Conservation (phyloP, 2,888 invertebrate genomes). For the Nephrotoma appendiculata region DNA sequence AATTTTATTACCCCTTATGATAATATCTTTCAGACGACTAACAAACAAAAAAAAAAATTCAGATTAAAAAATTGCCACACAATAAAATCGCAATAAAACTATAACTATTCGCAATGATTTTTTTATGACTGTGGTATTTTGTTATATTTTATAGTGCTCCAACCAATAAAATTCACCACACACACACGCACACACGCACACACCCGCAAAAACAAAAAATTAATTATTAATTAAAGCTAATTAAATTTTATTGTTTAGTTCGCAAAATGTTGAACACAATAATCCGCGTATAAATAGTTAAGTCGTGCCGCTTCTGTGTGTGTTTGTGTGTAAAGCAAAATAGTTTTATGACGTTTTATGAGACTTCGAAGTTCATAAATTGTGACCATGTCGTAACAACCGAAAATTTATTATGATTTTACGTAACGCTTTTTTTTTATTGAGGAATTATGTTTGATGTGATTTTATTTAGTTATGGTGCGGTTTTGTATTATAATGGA, state of each 20-base stretch:
- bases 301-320: neutral
- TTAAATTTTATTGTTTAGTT: neutral
- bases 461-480: neutral
- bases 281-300: neutral
- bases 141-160: neutral
- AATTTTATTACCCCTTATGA: neutral
- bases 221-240: neutral
- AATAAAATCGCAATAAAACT: neutral
- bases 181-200: neutral
- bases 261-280: neutral
- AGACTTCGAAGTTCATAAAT: neutral
- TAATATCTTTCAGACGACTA: neutral
- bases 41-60: neutral
- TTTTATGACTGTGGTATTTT: neutral
- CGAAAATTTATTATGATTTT: neutral
- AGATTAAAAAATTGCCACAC: neutral
- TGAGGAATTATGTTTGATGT: neutral
- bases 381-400: neutral
- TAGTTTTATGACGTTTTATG: neutral
- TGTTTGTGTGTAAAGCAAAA: neutral
- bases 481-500: neutral
- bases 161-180: neutral
- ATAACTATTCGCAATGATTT: neutral
- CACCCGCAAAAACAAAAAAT: neutral
- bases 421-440: neutral